Evolutionary conservation across 2,113 vertebrate species (phyloP), one percentile per base, ranked within the genome.

Genomic region (Ploceus nigricollis): DNA sequence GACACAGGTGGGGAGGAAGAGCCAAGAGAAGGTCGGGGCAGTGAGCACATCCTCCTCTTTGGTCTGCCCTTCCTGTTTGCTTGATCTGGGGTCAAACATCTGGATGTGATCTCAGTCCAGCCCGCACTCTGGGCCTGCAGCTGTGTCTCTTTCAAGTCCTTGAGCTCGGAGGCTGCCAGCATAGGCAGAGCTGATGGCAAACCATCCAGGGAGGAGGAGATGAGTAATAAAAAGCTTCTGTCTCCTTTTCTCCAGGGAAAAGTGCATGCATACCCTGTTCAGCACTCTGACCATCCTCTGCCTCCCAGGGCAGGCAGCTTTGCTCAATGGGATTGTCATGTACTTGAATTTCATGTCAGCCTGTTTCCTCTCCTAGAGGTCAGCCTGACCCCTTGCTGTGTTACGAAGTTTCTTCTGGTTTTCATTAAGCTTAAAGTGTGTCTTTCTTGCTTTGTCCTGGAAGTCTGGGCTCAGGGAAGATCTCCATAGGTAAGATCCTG

Each of bases 211-310:
- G 35, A 84, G 64, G 68, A 86, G 48, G 42, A 37, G 13, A 23
- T n/a, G 22, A 30, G 11, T 51, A 44, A 50, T 4, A 14, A 56
- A 64, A 83, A 76, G 9, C 15, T 24, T 57, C 61, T 2, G 0
- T 7, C 28, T 78, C 11, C 17, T 19, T 79, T 81, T 50, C 6
- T 16, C 4, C 2, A 9, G 10, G 10, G 24, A 28, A 11, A 53
- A 61, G 7, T 17, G 2, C 0, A 0, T 47, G 4, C 15, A 2
- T n/a, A 15, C 8, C 8, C 24, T 30, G 10, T 25, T 35, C 19
- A 40, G 30, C 13, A 4, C 8, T 77, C 1, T 0, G 27, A 64
- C 42, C 69, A 16, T 84, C 19, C 45, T 48, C 65, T 72, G 53
- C n/a, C 17, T 86, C 13, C n/a, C 40, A 61, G 7, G 77, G 48